Evolutionary conservation across 2,888 invertebrate species (phyloP).

Genomic region (Argyra leucocephala): DNA sequence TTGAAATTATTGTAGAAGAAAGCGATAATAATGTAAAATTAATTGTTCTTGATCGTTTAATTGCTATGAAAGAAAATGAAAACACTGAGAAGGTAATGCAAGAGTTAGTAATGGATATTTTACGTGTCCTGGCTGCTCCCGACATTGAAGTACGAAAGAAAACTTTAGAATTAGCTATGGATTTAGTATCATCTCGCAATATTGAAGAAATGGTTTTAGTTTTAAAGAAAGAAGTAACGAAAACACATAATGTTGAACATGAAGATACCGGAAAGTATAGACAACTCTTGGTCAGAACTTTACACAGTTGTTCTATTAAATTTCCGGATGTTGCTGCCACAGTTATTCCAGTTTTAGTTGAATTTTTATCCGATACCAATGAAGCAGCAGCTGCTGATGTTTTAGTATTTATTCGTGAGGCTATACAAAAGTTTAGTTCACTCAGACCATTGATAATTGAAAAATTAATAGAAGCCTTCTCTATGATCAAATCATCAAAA

Average conservation of each 20-base stretch:
- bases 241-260: constrained; percentile 80
- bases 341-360: constrained; percentile 89
- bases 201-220: constrained; percentile 92
- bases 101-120: constrained; percentile 93
- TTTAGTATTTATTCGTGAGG: constrained; percentile 86
- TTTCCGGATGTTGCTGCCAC: constrained; percentile 91
- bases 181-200: constrained; percentile 81
- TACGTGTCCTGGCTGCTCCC: constrained; percentile 83
- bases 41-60: constrained; percentile 89
- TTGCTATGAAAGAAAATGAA: constrained; percentile 74
- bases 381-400: constrained; percentile 90
- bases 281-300: constrained; percentile 85
- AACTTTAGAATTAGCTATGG: constrained; percentile 75
- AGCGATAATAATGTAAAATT: constrained; percentile 99
- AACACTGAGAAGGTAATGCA: constrained; percentile 76
- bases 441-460: constrained; percentile 74
- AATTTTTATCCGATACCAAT: constrained; percentile 81
- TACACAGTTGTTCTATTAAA: constrained; percentile 89
- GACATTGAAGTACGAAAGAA: constrained; percentile 91
- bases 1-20: constrained; percentile 97
- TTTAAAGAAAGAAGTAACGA: constrained; percentile 83
- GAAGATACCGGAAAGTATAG: constrained; percentile 94
- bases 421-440: constrained; percentile 84
- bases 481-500: constrained; percentile 79
- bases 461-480: constrained; percentile 64